Base-by-base conservation (phyloP, 2,888 invertebrate species). In the Lydus trimaculatus region DNA sequence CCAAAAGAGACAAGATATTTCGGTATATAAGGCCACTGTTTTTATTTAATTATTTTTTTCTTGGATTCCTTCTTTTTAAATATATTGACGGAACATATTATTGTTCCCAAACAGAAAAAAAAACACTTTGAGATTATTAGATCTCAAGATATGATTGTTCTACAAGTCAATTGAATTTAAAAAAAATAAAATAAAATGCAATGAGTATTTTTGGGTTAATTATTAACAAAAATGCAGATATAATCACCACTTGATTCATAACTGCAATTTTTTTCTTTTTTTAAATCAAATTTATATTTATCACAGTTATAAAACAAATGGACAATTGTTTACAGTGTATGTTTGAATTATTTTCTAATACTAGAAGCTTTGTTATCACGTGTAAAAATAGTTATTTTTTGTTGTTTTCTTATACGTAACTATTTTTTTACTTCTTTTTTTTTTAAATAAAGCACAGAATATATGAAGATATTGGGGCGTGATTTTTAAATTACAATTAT, bases 71-170 rank as follows among this genome's bases (percentile, higher is more conserved):
- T 56, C 13, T 25, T 56, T 9, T 52, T 23, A 9, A 15, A 56
- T 6, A 20, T 48, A 17, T 48, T 48, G 15, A n/a, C 25, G 72
- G 72, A 72, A n/a, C n/a, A n/a, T n/a, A 72, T 69, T 36, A 33
- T 69, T 69, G 72, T 72, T 72, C 72, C 72, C 69, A 69, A 63
- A 69, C 59, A 72, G 64, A 61, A 72, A n/a, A n/a, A n/a, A n/a
- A n/a, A 61, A 69, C 69, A 69, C 65, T 65, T 65, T 66, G 25
- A 56, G n/a, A 56, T 56, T 31, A 52, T 58, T n/a, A n/a, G n/a
- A n/a, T n/a, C n/a, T n/a, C 63, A 64, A 72, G 72, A 70, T 72
- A 72, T 70, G 72, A 72, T 72, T 71, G 71, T 64, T 70, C 67
- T 56, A 63, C 68, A 68, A 68, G 68, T 68, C 63, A 58, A 56